Evolutionary conservation across 1,140 invertebrate genomes (phyloP).

Genomic region (Anastatus disparis): DNA sequence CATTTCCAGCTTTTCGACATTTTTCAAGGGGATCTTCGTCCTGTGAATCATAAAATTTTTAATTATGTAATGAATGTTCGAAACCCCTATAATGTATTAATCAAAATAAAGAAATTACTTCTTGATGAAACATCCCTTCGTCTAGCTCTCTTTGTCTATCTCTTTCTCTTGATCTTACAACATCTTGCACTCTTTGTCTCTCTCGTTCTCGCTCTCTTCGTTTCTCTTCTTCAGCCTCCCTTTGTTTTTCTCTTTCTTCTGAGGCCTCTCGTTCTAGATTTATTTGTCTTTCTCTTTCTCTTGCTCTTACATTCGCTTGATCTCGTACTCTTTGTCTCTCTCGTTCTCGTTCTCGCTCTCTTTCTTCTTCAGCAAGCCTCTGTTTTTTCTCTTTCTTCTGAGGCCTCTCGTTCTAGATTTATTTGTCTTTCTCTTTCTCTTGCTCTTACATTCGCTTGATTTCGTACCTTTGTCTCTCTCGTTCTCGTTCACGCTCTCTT

Average conservation of each 20-base stretch:
- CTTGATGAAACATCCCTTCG: no score
- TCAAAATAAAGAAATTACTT: not conserved
- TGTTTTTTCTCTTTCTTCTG: no score
- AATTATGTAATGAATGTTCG: no score
- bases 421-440: no score
- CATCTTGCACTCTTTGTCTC: not conserved
- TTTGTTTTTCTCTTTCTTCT: not conserved
- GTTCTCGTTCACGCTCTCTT: not conserved
- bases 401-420: no score
- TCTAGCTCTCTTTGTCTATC: not conserved
- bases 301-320: no score
- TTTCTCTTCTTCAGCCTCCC: not conserved
- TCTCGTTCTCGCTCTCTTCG: not conserved
- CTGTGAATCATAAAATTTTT: not conserved
- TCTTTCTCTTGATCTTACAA: not conserved
- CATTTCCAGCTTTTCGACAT: not conserved
- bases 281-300: not conserved
- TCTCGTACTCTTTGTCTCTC: no score
- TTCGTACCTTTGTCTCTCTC: no score
- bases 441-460: no score
- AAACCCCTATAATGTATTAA: no score
- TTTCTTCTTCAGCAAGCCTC: no score
- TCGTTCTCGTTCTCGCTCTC: no score
- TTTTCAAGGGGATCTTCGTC: not conserved
- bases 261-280: not conserved